Evolutionary conservation across 2,113 vertebrate species (phyloP).

Genomic region (Dolichotis patagonum): DNA sequence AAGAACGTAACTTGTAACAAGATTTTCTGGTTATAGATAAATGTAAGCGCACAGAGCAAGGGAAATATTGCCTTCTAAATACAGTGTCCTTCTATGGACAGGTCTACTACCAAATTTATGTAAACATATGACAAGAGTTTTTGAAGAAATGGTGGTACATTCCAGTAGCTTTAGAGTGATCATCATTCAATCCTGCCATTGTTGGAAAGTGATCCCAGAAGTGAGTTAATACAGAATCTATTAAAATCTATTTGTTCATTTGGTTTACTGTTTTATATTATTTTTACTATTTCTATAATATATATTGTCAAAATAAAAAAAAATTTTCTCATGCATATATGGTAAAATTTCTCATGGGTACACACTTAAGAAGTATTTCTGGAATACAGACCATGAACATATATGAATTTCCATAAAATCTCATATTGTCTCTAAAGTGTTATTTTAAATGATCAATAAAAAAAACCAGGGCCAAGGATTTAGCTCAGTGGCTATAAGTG

Average conservation of each 20-base stretch:
- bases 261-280: not conserved
- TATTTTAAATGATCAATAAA: not conserved
- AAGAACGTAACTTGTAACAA: not conserved
- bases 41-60: not conserved
- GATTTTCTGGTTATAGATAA: not conserved
- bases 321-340: not conserved
- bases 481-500: too few relatives aligned
- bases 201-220: not conserved
- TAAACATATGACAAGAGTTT: not conserved
- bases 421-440: not conserved
- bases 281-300: not conserved
- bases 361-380: not conserved
- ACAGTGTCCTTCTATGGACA: not conserved
- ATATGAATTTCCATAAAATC: not conserved
- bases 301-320: not conserved
- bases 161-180: not conserved
- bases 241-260: not conserved
- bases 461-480: not conserved
- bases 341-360: not conserved
- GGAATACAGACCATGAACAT: not conserved
- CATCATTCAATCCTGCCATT: not conserved
- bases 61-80: not conserved
- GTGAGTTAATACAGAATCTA: not conserved
- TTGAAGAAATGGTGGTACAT: not conserved
- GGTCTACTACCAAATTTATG: not conserved